phyloP scores from a whole-genome alignment of 1,140 invertebrate genomes.

The Lycorma delicatula region DNA sequence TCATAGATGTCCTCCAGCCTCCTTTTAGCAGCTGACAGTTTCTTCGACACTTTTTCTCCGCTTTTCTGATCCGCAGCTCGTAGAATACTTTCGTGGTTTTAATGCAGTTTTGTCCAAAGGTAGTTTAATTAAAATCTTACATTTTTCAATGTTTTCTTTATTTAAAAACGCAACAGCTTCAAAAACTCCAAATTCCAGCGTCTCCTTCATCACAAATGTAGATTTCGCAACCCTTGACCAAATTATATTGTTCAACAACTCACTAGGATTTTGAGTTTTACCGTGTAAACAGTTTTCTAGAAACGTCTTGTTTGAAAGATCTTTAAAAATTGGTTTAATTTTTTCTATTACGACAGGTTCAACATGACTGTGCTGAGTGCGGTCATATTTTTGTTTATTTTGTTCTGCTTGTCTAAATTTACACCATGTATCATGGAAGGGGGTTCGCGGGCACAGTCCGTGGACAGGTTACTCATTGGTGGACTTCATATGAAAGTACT shows the following conservation, averaged over 20 bases:
- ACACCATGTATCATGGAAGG: constrained; percentile 33
- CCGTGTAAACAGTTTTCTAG: constrained; percentile 19
- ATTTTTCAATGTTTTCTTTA: constrained; percentile 4
- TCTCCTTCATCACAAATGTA: constrained; percentile 22
- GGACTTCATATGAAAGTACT: constrained; percentile 11
- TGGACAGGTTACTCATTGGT: constrained; percentile 15
- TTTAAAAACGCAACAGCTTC: constrained; percentile 14
- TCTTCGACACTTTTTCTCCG: neutral
- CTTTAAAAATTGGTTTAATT: neutral
- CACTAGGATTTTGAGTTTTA: constrained; percentile 25
- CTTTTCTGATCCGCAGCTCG: neutral
- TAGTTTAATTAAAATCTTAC: neutral
- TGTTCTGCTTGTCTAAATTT: constrained; percentile 27
- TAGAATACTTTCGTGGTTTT: neutral
- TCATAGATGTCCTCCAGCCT: neutral
- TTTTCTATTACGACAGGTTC: constrained; percentile 8
- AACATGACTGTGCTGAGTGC: constrained; percentile 9
- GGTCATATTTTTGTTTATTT: constrained; percentile 10
- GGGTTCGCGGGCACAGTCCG: constrained; percentile 26
- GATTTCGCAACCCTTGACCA: constrained; percentile 25
- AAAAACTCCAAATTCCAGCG: no score
- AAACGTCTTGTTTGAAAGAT: neutral
- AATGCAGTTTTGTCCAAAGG: neutral
- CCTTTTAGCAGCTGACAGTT: neutral
- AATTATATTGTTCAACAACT: constrained; percentile 24